Percentiles rank a stretch among this genome's conserved stretches.
Conservation (phyloP, 2,797 vertebrate genomes). For the Peromyscus attwateri region DNA sequence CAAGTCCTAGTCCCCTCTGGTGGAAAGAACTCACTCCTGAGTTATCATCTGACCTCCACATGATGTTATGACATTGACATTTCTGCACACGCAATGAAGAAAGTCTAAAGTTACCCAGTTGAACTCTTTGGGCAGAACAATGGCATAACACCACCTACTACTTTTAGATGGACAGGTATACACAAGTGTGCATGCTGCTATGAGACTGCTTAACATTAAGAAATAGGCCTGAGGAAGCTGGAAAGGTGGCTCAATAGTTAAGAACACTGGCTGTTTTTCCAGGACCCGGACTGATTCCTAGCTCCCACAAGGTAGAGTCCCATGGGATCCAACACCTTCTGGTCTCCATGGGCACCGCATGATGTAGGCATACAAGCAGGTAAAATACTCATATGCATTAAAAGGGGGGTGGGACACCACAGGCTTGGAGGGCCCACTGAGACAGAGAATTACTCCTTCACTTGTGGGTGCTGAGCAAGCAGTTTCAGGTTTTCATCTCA, state of each 20-base stretch:
- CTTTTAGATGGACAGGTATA: neutral
- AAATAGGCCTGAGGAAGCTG: neutral
- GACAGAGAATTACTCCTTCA: no score
- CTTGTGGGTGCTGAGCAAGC: neutral
- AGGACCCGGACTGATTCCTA: neutral
- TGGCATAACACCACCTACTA: neutral
- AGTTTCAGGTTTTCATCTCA: no score
- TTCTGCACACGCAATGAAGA: neutral
- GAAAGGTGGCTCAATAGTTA: no score
- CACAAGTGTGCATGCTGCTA: neutral
- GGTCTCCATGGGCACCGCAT: neutral
- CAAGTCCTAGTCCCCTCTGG: neutral
- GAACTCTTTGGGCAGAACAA: neutral
- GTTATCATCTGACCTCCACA: neutral
- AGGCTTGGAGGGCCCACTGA: neutral
- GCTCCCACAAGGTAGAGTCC: neutral
- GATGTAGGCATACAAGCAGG: neutral
- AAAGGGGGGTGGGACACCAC: neutral
- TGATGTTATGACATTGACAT: neutral
- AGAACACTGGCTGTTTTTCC: neutral
- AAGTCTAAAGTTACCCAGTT: neutral
- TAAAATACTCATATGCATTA: neutral
- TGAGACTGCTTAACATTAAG: neutral
- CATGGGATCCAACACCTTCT: neutral
- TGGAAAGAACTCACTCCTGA: no score